Conservation (phyloP, 2,797 vertebrate species). For the Propithecus perrieri region DNA sequence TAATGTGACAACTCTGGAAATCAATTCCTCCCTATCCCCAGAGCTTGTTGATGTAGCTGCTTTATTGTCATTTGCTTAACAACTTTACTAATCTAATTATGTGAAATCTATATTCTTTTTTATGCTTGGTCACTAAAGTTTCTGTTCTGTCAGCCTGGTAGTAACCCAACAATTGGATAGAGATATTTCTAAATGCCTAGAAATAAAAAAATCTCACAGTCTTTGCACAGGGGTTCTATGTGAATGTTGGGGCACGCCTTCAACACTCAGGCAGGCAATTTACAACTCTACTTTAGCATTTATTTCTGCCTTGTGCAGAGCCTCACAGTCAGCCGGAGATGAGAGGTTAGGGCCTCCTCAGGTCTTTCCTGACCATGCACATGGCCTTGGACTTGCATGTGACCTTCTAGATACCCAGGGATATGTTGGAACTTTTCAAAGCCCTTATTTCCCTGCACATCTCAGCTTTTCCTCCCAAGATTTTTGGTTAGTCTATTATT, state of each 20-base stretch:
- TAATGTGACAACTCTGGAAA: background rate
- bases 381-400: background rate
- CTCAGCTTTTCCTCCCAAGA: background rate
- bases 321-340: background rate
- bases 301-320: background rate
- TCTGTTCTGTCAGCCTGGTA: background rate
- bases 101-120: background rate
- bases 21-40: background rate
- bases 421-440: background rate
- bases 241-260: background rate
- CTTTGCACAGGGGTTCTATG: background rate
- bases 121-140: background rate
- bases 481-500: background rate
- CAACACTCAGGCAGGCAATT: background rate
- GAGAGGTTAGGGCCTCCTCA: background rate
- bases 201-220: background rate
- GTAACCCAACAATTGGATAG: background rate
- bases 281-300: background rate
- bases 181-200: background rate
- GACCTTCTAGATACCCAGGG: background rate
- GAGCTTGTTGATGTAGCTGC: background rate
- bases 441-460: background rate
- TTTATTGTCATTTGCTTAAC: background rate
- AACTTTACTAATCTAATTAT: background rate
- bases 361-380: background rate